Evolutionary conservation across 1,140 invertebrate species (phyloP).

Genomic region (Zaprionus taronus): DNA sequence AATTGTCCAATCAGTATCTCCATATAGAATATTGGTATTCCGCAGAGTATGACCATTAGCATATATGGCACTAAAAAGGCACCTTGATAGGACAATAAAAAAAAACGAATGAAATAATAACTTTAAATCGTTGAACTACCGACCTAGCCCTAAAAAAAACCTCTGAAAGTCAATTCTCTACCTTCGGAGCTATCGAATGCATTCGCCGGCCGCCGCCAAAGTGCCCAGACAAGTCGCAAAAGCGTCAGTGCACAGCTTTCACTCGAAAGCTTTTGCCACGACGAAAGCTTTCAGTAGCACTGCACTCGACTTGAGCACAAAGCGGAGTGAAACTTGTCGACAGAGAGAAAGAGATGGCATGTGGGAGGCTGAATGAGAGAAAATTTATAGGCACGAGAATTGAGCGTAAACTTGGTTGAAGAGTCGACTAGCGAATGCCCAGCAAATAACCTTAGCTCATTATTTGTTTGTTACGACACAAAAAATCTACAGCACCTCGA

Average conservation of each 20-base stretch:
- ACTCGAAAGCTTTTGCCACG: conserved; percentile 63
- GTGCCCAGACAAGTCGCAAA: conserved; percentile 10
- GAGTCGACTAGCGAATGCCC: background rate
- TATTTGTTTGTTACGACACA: no score
- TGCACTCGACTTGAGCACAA: background rate
- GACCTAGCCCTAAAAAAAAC: conserved; percentile 53
- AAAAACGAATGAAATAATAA: background rate
- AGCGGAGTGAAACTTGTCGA: conserved; percentile 31
- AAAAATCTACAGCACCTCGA: background rate
- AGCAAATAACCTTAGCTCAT: background rate
- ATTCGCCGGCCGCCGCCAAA: conserved; percentile 34
- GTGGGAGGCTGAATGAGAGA: background rate
- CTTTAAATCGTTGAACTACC: no score
- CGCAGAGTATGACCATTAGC: conserved; percentile 91
- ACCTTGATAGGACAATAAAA: conserved; percentile 84
- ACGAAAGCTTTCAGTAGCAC: conserved; percentile 50
- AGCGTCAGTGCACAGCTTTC: conserved; percentile 51
- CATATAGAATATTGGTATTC: conserved; percentile 95
- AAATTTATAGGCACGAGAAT: conserved; percentile 6
- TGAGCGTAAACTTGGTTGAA: background rate
- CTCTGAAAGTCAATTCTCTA: conserved; percentile 94
- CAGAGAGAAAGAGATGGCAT: background rate
- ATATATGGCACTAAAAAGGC: conserved; percentile 92
- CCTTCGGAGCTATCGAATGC: conserved; percentile 94
- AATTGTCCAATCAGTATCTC: conserved; percentile 95